Evolutionary conservation across 2,888 invertebrate species (phyloP).

Genomic region (Trissolcus brochymenae): DNA sequence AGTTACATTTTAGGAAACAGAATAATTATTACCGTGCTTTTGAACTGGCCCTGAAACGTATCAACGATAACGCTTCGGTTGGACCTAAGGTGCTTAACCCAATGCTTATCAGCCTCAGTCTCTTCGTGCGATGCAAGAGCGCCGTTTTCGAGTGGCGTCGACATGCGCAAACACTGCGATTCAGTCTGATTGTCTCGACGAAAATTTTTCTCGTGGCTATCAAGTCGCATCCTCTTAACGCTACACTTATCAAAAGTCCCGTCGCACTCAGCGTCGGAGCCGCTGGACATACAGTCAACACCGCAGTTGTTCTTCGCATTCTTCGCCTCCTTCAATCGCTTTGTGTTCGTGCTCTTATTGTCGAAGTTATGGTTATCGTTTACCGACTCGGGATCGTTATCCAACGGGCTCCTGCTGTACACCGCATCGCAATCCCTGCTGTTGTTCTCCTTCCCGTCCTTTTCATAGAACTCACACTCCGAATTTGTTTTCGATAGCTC

Average conservation of each 20-base stretch:
- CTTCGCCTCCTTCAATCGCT: slow-evolving; percentile 78
- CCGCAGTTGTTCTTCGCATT: slow-evolving; percentile 67
- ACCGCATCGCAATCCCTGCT: slow-evolving; percentile 63
- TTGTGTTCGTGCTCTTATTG: slow-evolving; percentile 74
- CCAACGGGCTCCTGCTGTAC: slow-evolving; percentile 54
- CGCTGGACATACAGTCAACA: slow-evolving; percentile 67
- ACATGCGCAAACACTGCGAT: slow-evolving; percentile 63
- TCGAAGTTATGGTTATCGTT: slow-evolving; percentile 76
- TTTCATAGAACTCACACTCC: slow-evolving; percentile 76
- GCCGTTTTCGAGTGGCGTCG: slow-evolving; percentile 67
- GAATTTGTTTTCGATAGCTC: slow-evolving; percentile 67
- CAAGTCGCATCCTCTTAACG: slow-evolving; percentile 75
- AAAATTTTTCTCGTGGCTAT: slow-evolving; percentile 74
- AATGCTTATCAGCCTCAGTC: slow-evolving; percentile 78
- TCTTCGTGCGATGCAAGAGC: slow-evolving; percentile 71
- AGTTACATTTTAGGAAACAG: neutral
- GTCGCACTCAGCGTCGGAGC: slow-evolving; percentile 71
- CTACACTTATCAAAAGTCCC: slow-evolving; percentile 73
- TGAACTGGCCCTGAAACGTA: slow-evolving; percentile 82
- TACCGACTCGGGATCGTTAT: slow-evolving; percentile 72
- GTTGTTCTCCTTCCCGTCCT: slow-evolving; percentile 78
- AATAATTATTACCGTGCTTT: slow-evolving; percentile 79
- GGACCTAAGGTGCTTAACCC: slow-evolving; percentile 79
- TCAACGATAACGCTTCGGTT: slow-evolving; percentile 80
- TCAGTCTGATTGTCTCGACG: slow-evolving; percentile 64